Evolutionary conservation across 2,797 vertebrate species (phyloP), one percentile per base, ranked within the genome.

Genomic region (Megaceryle alcyon): DNA sequence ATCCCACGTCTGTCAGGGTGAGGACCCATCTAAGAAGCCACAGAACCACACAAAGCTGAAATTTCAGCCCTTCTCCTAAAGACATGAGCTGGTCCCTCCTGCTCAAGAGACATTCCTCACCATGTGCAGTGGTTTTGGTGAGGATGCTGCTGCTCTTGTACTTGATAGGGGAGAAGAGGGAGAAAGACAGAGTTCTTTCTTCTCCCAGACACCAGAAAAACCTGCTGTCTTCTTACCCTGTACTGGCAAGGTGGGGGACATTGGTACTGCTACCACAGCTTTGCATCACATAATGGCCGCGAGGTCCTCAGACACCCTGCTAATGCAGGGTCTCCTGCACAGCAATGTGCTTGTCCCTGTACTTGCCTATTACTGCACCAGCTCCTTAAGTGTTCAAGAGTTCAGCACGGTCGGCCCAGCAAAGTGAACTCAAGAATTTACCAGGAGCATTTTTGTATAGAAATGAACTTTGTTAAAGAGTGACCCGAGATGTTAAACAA

Each of bases 361-460:
- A 12, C 20, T 83, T 80, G 68, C 20, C 14, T 35, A 33, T 57
- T 65, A 65, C 23, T 75, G 33, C 31, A 56, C 41, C 22, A 81
- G 26, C 18, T 81, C 35, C n/a, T 78, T 51, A 25, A 18, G 21
- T 81, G 79, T 68, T 77, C 43, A 81, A 60, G 18, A 33, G n/a
- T 77, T 82, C 64, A 51, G 6, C 31, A 17, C 1, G 1, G 69
- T 8, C 61, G 63, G 46, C 54, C 48, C 44, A 69, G 37, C 11
- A 76, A 76, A 82, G 20, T 29, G 82, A 94, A 79, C 41, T 72
- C 29, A 71, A 57, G 57, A 90, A 79, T 72, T 59, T 69, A 28
- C 21, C 46, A 31, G 49, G 19, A 84, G 9, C 5, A n/a, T 6
- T 88, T 76, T 39, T 72, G 29, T 39, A 43, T 54, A 83, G 51